Percentiles rank a stretch among this genome's conserved stretches.
Evolutionary conservation across 2,113 vertebrate genomes (phyloP).

Genomic region (Phalacrocorax aristotelis): DNA sequence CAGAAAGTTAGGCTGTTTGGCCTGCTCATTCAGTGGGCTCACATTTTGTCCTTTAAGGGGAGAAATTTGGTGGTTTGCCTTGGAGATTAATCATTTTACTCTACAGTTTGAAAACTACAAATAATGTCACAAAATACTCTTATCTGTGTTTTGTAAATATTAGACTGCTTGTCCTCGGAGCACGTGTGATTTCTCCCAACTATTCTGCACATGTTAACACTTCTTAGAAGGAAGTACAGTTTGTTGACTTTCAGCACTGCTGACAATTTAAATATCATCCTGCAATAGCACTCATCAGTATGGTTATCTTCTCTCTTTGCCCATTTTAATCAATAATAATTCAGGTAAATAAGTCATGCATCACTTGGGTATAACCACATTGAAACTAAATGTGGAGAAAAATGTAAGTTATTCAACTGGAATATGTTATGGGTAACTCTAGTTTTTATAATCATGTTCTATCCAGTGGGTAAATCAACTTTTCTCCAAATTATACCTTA

Average conservation of each 20-base stretch:
- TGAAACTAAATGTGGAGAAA: background rate
- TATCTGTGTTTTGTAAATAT: background rate
- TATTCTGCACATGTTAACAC: background rate
- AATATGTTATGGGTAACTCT: background rate
- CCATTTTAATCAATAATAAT: background rate
- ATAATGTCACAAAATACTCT: background rate
- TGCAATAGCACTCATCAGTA: background rate
- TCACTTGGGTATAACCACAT: background rate
- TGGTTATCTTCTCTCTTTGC: background rate
- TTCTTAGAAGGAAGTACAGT: background rate
- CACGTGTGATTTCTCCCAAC: background rate
- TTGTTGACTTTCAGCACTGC: background rate
- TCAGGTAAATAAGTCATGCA: background rate
- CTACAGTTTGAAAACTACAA: background rate
- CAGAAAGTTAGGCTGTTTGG: background rate
- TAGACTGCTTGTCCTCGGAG: background rate
- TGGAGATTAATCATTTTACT: background rate
- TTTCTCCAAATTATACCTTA: background rate
- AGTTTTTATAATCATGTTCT: background rate
- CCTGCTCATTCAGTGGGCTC: background rate
- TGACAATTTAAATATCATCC: background rate
- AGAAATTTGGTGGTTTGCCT: background rate
- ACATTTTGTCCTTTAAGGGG: background rate
- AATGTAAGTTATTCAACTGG: background rate
- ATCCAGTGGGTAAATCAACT: background rate